Evolutionary conservation across 2,797 vertebrate genomes (phyloP), one percentile per base, ranked within the genome.

Genomic region (Parauchenoglanis ngamensis): DNA sequence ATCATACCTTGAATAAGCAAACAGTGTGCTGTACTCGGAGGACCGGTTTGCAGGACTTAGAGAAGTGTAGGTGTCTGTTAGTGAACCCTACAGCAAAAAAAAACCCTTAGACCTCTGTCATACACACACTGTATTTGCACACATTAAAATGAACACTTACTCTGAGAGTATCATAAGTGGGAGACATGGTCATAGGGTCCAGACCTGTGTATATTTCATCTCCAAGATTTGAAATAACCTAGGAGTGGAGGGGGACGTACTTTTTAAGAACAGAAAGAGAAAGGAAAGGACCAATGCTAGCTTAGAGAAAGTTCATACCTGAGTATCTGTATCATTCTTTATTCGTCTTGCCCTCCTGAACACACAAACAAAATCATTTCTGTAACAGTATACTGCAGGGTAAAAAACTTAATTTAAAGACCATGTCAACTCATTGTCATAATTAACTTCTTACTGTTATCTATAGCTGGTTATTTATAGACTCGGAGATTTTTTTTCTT

Each of bases 201-300:
- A 86, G 67, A 23, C 15, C 2, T 59, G 85, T 59, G 35, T 70
- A 86, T n/a, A 44, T 86, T 49, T 72, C 35, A 59, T 49, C 65
- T 28, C 19, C 76, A 79, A 35, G 17, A 11, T 80, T 68, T 57
- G 25, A 15, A 72, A 49, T 10, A 15, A 2, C 7, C 75, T 56
- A 56, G 28, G 17, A 52, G 13, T 52, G 46, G 25, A 56, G 2
- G 52, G 52, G 1, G 15, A 52, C 12, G 28, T 52, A 44, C 3
- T 31, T 76, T 52, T 78, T 78, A 78, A 56, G n/a, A 49, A 46
- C 72, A 75, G 1, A 49, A 75, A 56, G 52, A 35, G 52, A 15
- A 59, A 12, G 4, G 1, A 3, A 56, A 57, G 28, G 17, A 78
- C 52, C 44, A 44, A 2, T 13, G 11, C 28, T 25, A 25, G 46